Base-by-base conservation (phyloP, 64 coral and sea anemone species). In the Porites lutea region DNA sequence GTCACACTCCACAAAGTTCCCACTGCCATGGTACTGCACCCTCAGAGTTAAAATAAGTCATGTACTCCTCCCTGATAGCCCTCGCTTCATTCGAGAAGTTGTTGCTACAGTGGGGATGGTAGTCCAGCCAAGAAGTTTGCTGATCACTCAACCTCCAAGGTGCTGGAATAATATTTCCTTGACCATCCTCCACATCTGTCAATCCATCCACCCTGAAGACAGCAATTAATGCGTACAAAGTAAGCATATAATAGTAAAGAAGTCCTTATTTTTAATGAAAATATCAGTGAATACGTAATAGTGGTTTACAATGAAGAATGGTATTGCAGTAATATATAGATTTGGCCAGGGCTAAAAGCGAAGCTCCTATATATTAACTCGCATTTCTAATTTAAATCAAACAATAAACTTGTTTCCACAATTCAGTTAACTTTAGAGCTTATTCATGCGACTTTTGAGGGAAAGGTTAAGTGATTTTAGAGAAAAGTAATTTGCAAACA, bases 1-100 rank as follows among this genome's bases (percentile, higher is more conserved):
- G n/a, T n/a, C n/a, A n/a, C 59, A 8, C 65, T 67, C 86, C 86
- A 87, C 83, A 88, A 69, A 75, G n/a, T 90, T 51, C n/a, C 74
- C 87, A 62, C 63, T 89, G 87, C 54, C 87, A 89, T 46, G 21
- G 14, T 51, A 89, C 72, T 54, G 52, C 87, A 16, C 87, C 71
- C 59, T 89, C 74, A n/a, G 77, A 65, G 14, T 22, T 77, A 54
- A 89, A 78, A 55, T 60, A 89, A 48, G 64, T 43, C 58, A 49
- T 78, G 57, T 22, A 89, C 37, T 77, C 4, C 44, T 79, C 72
- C 71, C 87, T 76, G 23, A 78, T 89, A 61, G 55, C 74, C 63
- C 65, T 89, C 22, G 87, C 87, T 78, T 79, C 12, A 37, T 13
- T 59, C 15, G 46, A 67, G 43, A 78, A 79, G 46, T 89, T 89